A percentile compares a stretch with the other conserved stretches of the same genome.
Conservation (phyloP, 2,888 invertebrate genomes). For the Drosophila monieri region DNA sequence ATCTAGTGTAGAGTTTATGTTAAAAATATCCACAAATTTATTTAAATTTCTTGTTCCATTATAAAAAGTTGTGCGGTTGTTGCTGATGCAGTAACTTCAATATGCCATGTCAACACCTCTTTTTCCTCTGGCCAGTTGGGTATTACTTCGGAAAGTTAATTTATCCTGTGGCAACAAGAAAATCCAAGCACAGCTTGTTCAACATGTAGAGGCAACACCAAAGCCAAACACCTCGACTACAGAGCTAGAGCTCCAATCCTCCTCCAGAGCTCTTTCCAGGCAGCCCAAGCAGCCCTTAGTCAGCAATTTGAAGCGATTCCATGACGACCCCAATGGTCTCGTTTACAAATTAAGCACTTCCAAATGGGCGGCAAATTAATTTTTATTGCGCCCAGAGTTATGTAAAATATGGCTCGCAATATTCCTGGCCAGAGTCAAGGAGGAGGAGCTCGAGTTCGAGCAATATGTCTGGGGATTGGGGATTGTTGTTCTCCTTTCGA, state of each 20-base stretch:
- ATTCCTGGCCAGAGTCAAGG: background rate
- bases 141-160: conserved; percentile 21
- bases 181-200: conserved; percentile 34
- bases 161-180: conserved; percentile 31
- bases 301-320: conserved; percentile 39
- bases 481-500: conserved; percentile 31
- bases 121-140: background rate
- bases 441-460: conserved; percentile 1
- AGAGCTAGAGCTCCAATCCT: conserved; percentile 2
- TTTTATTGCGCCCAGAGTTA: conserved; percentile 77
- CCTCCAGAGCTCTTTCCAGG: conserved; percentile 1
- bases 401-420: conserved; percentile 69
- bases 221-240: conserved; percentile 18
- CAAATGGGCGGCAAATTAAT: conserved; percentile 79
- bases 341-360: conserved; percentile 80
- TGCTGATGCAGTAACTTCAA: conserved; percentile 6
- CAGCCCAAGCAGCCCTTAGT: conserved; percentile 15
- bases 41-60: background rate
- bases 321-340: conserved; percentile 72
- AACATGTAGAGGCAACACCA: conserved; percentile 34
- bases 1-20: background rate
- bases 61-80: background rate
- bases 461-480: background rate
- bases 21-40: background rate
- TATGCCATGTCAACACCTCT: conserved; percentile 20